phyloP scores from a whole-genome alignment of 2,797 vertebrate genomes.

The Dendrocincla fuliginosa region DNA sequence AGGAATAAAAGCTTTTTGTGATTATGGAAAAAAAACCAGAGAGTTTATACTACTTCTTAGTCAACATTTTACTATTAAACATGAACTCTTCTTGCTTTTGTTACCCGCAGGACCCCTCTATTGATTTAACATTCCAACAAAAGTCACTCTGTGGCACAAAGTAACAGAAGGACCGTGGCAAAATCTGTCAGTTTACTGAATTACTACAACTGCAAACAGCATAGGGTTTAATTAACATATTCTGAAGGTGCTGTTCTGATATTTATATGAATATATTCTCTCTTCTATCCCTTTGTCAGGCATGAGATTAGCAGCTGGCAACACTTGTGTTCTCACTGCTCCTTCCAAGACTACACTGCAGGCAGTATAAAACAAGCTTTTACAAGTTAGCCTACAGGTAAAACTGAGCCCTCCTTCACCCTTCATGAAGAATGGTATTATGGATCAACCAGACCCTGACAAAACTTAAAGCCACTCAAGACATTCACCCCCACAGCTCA shows the following conservation, averaged over 20 bases:
- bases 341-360: neutral
- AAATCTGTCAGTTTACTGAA: neutral
- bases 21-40: neutral
- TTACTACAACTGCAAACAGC: neutral
- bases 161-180: neutral
- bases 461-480: neutral
- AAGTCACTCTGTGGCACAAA: neutral
- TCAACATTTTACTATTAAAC: constrained; percentile 5
- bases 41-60: neutral
- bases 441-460: neutral
- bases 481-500: neutral
- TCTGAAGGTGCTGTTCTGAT: neutral
- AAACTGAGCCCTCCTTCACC: neutral
- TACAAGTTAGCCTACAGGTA: neutral
- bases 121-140: constrained; percentile 15
- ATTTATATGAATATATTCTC: neutral
- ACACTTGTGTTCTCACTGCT: neutral
- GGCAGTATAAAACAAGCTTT: neutral
- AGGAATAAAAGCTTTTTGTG: constrained; percentile 7
- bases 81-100: neutral
- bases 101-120: neutral
- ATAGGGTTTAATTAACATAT: neutral
- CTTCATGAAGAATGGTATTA: neutral
- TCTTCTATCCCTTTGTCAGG: neutral
- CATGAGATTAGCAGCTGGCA: neutral